Base-by-base conservation (phyloP, 2,797 vertebrate species). In the Discoglossus pictus region DNA sequence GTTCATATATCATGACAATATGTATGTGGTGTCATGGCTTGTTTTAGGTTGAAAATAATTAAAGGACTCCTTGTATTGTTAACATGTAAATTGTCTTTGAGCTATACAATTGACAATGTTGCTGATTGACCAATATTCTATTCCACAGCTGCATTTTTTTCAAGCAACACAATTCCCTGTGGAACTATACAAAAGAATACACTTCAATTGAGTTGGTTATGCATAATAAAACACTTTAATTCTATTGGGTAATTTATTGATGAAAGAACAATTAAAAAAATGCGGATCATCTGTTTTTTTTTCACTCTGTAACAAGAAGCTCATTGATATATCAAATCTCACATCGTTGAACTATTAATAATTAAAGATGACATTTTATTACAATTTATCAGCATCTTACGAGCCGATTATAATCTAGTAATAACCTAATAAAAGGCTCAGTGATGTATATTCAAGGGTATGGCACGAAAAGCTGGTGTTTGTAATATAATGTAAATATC, bases 221-320 rank as follows among this genome's bases (percentile, higher is more conserved):
- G 55, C 46, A 38, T 60, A 60, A 67, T 67, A 60, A 60, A 67
- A 67, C 53, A 58, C 54, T 38, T 51, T 67, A 51, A 67, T 67
- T 60, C 65, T 60, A 67, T 51, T 47, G 65, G 46, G 54, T 67
- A 60, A 67, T 67, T 59, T 67, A 51, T 46, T 52, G 65, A 67
- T 67, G 65, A 67, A 58, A 23, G 25, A n/a, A 47, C 65, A 67
- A 67, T 67, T 60, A 60, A 25, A 42, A 59, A 60, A 67, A 67
- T 24, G 47, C 44, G 51, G 44, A 24, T 67, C 55, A 67, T 67
- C 65, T 67, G 54, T 59, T 67, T 52, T 38, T 38, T n/a, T 25
- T 40, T 60, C 46, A 42, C 24, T 42, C 35, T 60, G 39, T 67
- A 56, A 67, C 58, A 15, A 36, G 34, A 42, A 24, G 27, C 25